Conservation (phyloP, 64 coral and sea anemone species). For the Montipora sp. region DNA sequence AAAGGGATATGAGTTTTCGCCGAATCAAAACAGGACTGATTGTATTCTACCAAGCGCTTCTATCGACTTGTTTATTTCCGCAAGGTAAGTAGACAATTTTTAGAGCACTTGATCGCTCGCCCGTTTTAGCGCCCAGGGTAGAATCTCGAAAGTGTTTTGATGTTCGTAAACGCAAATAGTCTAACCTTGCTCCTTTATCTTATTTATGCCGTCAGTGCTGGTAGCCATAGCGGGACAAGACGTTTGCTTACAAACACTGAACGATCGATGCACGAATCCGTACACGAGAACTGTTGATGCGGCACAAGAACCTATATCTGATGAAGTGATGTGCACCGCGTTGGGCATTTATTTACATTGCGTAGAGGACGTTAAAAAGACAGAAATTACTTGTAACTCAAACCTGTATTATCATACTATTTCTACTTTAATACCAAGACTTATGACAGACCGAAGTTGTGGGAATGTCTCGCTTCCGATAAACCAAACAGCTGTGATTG, state of each 20-base stretch:
- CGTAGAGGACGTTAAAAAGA: conserved; percentile 51
- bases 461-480: conserved; percentile 70
- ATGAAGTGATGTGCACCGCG: conserved; percentile 57
- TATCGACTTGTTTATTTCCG: conserved; percentile 55
- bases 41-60: conserved; percentile 17
- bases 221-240: conserved; percentile 2
- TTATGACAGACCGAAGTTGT: conserved; percentile 71
- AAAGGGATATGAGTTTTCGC: conserved; percentile 41
- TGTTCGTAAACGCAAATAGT: conserved; percentile 31
- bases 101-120: conserved; percentile 31
- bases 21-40: conserved; percentile 26
- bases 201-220: conserved; percentile 11
- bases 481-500: conserved; percentile 42
- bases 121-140: background rate
- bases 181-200: conserved; percentile 19
- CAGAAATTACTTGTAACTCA: conserved; percentile 24
- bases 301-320: background rate
- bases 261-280: conserved; percentile 10
- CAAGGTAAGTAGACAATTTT: conserved; percentile 26
- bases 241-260: background rate
- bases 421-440: conserved; percentile 57
- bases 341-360: conserved; percentile 78
- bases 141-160: conserved; percentile 20
- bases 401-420: conserved; percentile 72
- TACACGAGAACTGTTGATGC: background rate